Percentiles rank a stretch among this genome's conserved stretches.
Conservation (phyloP, 1,140 invertebrate genomes). For the Ostrea denselamellosa region DNA sequence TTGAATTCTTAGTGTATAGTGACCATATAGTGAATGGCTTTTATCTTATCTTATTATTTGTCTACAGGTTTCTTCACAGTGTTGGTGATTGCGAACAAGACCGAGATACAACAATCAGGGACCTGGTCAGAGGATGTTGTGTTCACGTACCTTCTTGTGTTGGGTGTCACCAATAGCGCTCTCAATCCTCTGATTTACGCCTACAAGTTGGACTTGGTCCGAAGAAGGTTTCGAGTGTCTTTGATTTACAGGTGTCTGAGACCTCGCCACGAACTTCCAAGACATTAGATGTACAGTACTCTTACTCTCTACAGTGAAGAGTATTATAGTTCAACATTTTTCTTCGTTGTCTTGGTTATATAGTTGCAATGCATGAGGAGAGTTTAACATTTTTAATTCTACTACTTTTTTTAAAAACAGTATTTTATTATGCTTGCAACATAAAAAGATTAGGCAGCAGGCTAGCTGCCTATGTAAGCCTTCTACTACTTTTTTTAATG, state of each 20-base stretch:
- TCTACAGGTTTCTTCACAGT: background rate
- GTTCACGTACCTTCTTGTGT: slow-evolving; percentile 5
- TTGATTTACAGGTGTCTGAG: background rate
- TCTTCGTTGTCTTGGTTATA: too few species aligned
- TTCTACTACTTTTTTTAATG: too few species aligned
- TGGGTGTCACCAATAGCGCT: slow-evolving; percentile 50
- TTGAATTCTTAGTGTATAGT: background rate
- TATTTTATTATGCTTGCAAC: too few species aligned
- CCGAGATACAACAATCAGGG: background rate
- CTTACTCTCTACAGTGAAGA: too few species aligned
- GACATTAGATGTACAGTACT: background rate
- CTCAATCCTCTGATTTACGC: slow-evolving; percentile 53
- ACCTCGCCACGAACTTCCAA: background rate
- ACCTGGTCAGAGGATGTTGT: background rate
- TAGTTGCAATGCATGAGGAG: too few species aligned
- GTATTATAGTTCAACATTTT: too few species aligned
- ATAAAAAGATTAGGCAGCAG: too few species aligned
- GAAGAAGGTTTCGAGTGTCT: background rate
- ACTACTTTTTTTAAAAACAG: too few species aligned
- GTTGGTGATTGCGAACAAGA: background rate
- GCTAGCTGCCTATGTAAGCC: too few species aligned
- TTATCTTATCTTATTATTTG: background rate
- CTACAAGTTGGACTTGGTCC: slow-evolving; percentile 39
- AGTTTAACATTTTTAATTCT: too few species aligned
- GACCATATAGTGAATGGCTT: background rate